These are phyloP conservation scores for Spongia lamella DNA, from an alignment of 37 sponge, comb jelly and placozoan genomes.

Conservation along the genomic window DNA sequence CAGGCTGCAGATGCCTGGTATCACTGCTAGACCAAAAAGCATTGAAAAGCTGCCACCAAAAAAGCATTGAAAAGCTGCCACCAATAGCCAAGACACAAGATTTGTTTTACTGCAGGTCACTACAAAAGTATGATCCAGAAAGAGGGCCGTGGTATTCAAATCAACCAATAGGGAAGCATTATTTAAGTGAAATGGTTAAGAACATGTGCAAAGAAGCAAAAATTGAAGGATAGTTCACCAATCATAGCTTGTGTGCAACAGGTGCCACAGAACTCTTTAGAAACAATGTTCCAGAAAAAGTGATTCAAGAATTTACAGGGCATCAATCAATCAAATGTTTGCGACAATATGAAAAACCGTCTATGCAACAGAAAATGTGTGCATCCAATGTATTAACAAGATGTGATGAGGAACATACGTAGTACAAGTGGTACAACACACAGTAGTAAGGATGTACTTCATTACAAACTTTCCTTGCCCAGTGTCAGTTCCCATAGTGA, in stretches of 20 bases:
- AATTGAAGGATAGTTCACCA: conserved; percentile 8
- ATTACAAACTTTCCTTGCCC: too few species aligned
- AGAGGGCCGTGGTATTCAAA: too few species aligned
- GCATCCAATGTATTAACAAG: too few species aligned
- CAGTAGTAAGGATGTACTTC: too few species aligned
- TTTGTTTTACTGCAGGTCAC: conserved; percentile 5
- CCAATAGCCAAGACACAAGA: neutral
- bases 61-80: neutral
- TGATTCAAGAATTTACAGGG: conserved; percentile 15
- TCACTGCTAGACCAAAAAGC: conserved; percentile 1
- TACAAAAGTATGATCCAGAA: too few species aligned
- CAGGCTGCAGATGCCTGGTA: neutral
- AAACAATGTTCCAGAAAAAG: neutral
- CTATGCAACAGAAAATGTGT: neutral
- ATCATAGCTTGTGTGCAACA: conserved; percentile 15
- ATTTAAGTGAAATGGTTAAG: too few species aligned
- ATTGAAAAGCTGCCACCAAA: too few species aligned
- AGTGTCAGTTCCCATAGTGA: too few species aligned
- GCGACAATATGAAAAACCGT: neutral
- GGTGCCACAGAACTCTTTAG: neutral
- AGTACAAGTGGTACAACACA: too few species aligned
- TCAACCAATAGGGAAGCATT: too few species aligned
- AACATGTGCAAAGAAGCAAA: neutral
- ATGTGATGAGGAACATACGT: too few species aligned
- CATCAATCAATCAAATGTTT: conserved; percentile 9